A percentile compares a stretch with the other conserved stretches of the same genome.
These are phyloP conservation scores for Holothuria glaberrima DNA, from an alignment of 35 echinoderm and acorn worm genomes.

Conservation along the genomic window DNA sequence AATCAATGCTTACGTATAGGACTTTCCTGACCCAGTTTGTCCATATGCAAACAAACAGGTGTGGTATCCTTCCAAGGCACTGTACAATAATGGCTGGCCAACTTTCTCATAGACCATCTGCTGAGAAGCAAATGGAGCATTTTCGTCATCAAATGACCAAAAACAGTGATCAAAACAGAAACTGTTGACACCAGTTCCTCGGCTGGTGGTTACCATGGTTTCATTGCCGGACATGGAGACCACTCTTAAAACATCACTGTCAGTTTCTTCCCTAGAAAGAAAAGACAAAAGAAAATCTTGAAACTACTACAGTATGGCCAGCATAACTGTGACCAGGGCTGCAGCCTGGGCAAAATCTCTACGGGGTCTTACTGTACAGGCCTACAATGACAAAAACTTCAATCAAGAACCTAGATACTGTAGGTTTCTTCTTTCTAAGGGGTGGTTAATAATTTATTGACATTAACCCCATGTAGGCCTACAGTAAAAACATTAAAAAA, in stretches of 20 bases:
- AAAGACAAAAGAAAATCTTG: background rate
- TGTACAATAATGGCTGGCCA: constrained; percentile 79
- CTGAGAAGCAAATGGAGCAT: constrained; percentile 67
- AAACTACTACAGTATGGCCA: too few species aligned
- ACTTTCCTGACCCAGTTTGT: constrained; percentile 96
- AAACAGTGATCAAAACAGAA: constrained; percentile 97
- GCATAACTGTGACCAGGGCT: too few species aligned
- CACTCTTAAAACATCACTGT: constrained; percentile 69
- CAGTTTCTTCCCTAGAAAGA: constrained; percentile 67
- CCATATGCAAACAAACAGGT: constrained; percentile 98
- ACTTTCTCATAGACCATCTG: constrained; percentile 81
- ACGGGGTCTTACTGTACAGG: too few species aligned
- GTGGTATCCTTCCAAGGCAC: constrained; percentile 93
- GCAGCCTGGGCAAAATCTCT: too few species aligned
- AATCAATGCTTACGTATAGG: constrained; percentile 83
- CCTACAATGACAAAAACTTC: too few species aligned
- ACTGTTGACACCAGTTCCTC: constrained; percentile 47
- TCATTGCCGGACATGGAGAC: constrained; percentile 91
- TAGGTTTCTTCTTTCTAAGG: too few species aligned
- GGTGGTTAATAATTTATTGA: too few species aligned
- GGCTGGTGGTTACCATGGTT: constrained; percentile 58
- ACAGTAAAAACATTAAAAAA: too few species aligned
- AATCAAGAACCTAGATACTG: too few species aligned
- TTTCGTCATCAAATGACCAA: constrained; percentile 85
- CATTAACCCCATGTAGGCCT: too few species aligned